Evolutionary conservation across 2,888 invertebrate genomes (phyloP).

Genomic region (Ischnura elegans): DNA sequence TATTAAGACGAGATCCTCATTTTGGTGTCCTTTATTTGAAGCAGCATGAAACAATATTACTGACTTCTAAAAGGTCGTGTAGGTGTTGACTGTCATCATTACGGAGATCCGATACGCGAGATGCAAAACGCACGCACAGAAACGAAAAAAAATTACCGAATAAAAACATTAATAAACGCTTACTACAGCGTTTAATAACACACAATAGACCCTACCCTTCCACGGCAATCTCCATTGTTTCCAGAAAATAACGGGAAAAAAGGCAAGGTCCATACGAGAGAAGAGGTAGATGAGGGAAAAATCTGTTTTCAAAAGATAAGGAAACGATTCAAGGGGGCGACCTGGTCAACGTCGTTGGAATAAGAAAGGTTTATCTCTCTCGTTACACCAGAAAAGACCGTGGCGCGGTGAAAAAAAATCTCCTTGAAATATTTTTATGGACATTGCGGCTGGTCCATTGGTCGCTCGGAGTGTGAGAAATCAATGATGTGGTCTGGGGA

Average conservation of each 20-base stretch:
- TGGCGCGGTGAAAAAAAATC: slow-evolving; percentile 32
- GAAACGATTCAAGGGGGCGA: slow-evolving; percentile 47
- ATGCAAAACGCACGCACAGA: neutral
- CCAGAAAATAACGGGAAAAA: neutral
- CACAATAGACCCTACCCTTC: neutral
- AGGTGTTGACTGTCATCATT: neutral
- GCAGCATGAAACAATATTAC: too few species aligned
- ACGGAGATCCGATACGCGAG: neutral
- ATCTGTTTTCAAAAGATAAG: slow-evolving; percentile 59
- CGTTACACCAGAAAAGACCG: neutral
- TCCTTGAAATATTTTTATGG: neutral
- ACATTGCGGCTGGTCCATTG: neutral
- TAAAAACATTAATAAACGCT: slow-evolving; percentile 8
- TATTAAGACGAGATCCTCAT: too few species aligned
- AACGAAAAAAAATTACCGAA: neutral
- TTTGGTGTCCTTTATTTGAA: too few species aligned
- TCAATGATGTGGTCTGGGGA: neutral
- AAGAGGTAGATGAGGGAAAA: neutral
- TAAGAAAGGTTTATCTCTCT: slow-evolving; percentile 32
- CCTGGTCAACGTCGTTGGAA: slow-evolving; percentile 29
- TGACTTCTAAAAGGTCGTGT: too few species aligned
- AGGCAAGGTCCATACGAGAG: neutral
- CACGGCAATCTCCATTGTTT: neutral
- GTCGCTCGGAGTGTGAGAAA: neutral
- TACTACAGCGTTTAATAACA: neutral